Evolutionary conservation across 2,113 vertebrate genomes (phyloP).

Genomic region (Electrona antarctica): DNA sequence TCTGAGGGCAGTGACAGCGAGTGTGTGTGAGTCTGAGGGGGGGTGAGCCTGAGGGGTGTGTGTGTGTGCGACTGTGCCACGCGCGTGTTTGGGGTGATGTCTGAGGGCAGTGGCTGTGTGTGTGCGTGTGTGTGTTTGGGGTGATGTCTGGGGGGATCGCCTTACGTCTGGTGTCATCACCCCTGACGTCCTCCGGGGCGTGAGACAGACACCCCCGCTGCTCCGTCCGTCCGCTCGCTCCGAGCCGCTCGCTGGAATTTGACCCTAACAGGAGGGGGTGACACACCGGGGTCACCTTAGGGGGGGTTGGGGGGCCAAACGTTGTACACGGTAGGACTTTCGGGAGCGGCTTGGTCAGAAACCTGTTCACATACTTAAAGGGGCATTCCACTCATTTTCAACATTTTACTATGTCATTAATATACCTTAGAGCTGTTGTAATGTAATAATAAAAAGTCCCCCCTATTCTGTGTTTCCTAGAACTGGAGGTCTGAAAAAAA

Average conservation of each 20-base stretch:
- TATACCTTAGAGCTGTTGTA: too few relatives aligned
- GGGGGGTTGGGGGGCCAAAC: not conserved
- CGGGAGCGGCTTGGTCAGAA: not conserved
- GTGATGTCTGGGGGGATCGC: slow-evolving; percentile 1
- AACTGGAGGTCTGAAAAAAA: too few relatives aligned
- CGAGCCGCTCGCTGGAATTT: not conserved
- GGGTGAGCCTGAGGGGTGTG: too few relatives aligned
- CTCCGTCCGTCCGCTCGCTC: not conserved
- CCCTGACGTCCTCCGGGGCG: slow-evolving; percentile 10
- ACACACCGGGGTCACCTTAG: not conserved
- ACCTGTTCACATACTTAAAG: too few relatives aligned
- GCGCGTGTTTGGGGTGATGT: not conserved
- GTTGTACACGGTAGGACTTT: not conserved
- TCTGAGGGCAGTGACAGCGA: not conserved
- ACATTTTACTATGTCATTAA: too few relatives aligned
- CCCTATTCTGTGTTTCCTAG: too few relatives aligned
- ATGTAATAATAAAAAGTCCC: too few relatives aligned
- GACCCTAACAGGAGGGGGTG: not conserved
- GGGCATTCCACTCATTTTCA: too few relatives aligned
- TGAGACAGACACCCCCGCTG: not conserved
- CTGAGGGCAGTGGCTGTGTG: not conserved
- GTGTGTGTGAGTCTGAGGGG: not conserved
- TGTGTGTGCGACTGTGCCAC: not conserved
- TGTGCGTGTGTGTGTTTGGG: slow-evolving; percentile 29
- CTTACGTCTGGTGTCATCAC: slow-evolving; percentile 41